Evolutionary conservation across 1,140 invertebrate genomes (phyloP).

Genomic region (Lasaia peninsularis): DNA sequence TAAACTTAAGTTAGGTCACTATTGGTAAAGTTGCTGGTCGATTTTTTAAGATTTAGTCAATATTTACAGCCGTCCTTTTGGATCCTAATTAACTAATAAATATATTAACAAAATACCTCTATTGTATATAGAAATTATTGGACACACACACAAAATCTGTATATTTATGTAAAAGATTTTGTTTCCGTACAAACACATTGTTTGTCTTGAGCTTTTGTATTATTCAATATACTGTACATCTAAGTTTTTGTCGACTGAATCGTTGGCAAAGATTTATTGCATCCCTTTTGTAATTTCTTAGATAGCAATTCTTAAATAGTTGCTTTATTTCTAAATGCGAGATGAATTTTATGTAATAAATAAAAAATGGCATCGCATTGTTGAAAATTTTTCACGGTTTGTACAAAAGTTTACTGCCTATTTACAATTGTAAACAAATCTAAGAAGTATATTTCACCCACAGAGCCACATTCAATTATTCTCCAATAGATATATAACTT

Average conservation of each 20-base stretch:
- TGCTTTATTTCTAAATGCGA: slow-evolving; percentile 18
- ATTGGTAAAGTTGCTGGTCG: slow-evolving; percentile 21
- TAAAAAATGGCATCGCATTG: too few relatives aligned
- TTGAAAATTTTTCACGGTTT: too few relatives aligned
- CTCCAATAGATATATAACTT: too few relatives aligned
- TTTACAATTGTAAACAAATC: too few relatives aligned
- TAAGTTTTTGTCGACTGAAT: slow-evolving; percentile 50
- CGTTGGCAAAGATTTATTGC: slow-evolving; percentile 59
- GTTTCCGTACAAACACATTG: slow-evolving; percentile 30
- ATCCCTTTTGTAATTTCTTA: slow-evolving; percentile 33
- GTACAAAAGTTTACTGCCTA: too few relatives aligned
- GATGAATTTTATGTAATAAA: slow-evolving; percentile 19
- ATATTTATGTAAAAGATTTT: not conserved
- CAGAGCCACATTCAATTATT: too few relatives aligned
- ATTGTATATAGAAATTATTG: not conserved
- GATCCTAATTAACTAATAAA: not conserved
- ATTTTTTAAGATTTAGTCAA: slow-evolving; percentile 21
- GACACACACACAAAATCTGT: not conserved
- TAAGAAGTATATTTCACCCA: too few relatives aligned
- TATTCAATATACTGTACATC: slow-evolving; percentile 25
- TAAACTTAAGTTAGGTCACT: slow-evolving; percentile 33
- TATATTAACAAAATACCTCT: not conserved
- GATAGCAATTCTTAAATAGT: not conserved
- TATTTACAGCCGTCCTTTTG: slow-evolving; percentile 13
- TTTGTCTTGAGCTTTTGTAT: slow-evolving; percentile 39